Base-by-base conservation (phyloP, 2,797 vertebrate genomes). In the Phaenicophaeus curvirostris region DNA sequence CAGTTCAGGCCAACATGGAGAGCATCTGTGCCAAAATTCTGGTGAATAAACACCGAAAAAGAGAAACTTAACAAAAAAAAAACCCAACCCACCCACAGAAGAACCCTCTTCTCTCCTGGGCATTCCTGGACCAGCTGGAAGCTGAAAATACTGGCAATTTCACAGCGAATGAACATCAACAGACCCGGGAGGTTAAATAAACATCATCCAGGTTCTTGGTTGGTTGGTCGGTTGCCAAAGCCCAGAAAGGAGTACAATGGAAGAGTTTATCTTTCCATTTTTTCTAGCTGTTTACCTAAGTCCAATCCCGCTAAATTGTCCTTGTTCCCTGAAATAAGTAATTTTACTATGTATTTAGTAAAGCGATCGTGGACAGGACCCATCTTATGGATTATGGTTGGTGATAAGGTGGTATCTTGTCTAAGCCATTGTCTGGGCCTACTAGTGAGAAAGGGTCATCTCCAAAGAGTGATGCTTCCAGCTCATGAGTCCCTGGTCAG, bases 121-220 rank as follows among this genome's bases (percentile, higher is more conserved):
- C 61, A 91, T 92, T 93, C 42, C 37, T 21, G 31, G 80, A 83
- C 54, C 86, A 94, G 83, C 62, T 96, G 95, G 88, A 95, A 93
- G 58, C 12, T 72, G 73, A 66, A 87, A 78, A 90, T n/a, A 25
- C 27, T 73, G 71, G 75, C 66, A 85, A 9, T 61, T 67, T 93
- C 66, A 77, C 27, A 11, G 46, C 73, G 83, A 90, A 86, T 24
- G 50, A 67, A 83, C 77, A 86, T 9, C 50, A 46, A 65, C 11
- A 35, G 79, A 88, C 72, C 33, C 8, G 10, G 63, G 71, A 93
- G 81, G 78, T 86, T 72, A 72, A 61, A 46, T 2, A 84, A 96
- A 86, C 62, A 92, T 44, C 80, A 78, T 54, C 54, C 76, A 78
- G 51, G 80, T 65, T 68, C 66, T 89, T 74, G n/a, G 11, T 31